Percentiles rank a stretch among this genome's conserved stretches.
Evolutionary conservation across 92 coral and sea anemone genomes (phyloP).

Genomic region (Epizoanthus scotinus): DNA sequence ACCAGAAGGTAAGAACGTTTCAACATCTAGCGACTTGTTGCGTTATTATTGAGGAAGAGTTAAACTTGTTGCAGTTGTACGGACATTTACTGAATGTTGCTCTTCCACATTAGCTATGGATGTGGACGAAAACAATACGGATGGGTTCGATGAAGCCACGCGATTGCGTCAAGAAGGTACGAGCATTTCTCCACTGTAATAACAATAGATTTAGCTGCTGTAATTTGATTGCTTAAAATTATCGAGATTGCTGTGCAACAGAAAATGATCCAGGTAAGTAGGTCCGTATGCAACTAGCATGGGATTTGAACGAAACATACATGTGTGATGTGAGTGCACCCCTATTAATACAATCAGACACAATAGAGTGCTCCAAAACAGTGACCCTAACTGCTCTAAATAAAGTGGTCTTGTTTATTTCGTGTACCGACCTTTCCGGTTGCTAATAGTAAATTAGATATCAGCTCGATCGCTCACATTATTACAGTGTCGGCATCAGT

Average conservation of each 20-base stretch:
- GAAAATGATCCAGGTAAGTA: neutral
- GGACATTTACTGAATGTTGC: constrained; percentile 78
- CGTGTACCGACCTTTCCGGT: constrained; percentile 12
- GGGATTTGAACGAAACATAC: constrained; percentile 3
- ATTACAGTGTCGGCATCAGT: neutral
- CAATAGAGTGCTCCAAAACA: constrained; percentile 31
- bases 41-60: constrained; percentile 20
- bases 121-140: constrained; percentile 99
- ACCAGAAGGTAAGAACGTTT: constrained; percentile 80
- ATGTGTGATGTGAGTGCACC: constrained; percentile 30
- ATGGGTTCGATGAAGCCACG: constrained; percentile 89
- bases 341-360: constrained; percentile 2
- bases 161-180: constrained; percentile 91
- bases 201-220: neutral
- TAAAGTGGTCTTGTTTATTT: constrained; percentile 12
- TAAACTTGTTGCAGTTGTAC: constrained; percentile 54
- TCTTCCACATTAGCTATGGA: constrained; percentile 86
- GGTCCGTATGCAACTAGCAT: constrained; percentile 28
- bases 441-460: constrained; percentile 3
- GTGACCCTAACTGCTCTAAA: constrained; percentile 17
- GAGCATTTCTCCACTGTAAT: constrained; percentile 6
- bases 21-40: constrained; percentile 43
- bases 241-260: constrained; percentile 16
- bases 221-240: constrained; percentile 16
- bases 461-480: constrained; percentile 1